These are phyloP conservation scores for Agonopterix arenella DNA, from an alignment of 2,888 invertebrate genomes.

Conservation along the genomic window DNA sequence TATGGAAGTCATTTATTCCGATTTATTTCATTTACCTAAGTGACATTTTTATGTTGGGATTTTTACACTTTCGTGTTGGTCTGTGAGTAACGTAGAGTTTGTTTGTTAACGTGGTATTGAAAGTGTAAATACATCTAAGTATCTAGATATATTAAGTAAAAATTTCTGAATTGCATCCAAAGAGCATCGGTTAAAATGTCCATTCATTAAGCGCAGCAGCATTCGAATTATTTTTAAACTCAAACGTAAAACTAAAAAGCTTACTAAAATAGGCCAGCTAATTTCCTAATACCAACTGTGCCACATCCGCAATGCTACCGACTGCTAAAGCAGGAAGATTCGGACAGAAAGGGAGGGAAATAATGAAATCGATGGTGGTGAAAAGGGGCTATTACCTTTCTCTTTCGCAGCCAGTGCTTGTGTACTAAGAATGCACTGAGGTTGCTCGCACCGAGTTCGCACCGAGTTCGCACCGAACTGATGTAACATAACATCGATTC, in stretches of 20 bases:
- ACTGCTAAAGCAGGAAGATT: constrained; percentile 39
- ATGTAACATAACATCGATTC: background rate
- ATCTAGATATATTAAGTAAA: too few relatives aligned
- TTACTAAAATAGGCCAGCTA: constrained; percentile 46
- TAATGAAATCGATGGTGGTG: constrained; percentile 64
- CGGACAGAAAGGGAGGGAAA: constrained; percentile 41
- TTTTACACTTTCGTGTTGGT: too few relatives aligned
- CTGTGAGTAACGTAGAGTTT: too few relatives aligned
- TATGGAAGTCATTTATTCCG: too few relatives aligned
- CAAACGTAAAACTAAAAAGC: constrained; percentile 13
- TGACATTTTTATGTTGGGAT: too few relatives aligned
- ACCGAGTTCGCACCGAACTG: constrained; percentile 30
- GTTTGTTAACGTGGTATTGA: too few relatives aligned
- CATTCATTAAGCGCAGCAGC: too few relatives aligned
- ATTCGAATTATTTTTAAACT: constrained; percentile 1
- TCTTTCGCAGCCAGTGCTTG: constrained; percentile 43
- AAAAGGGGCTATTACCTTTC: constrained; percentile 23
- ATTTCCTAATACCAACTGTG: constrained; percentile 23
- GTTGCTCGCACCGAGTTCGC: constrained; percentile 31
- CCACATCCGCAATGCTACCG: constrained; percentile 54
- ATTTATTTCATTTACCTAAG: too few relatives aligned
- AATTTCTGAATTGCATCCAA: too few relatives aligned
- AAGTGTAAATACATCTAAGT: too few relatives aligned
- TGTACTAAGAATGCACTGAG: constrained; percentile 56
- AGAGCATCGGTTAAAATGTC: too few relatives aligned